Conservation (phyloP, 2,888 invertebrate genomes). For the Ischnura elegans region DNA sequence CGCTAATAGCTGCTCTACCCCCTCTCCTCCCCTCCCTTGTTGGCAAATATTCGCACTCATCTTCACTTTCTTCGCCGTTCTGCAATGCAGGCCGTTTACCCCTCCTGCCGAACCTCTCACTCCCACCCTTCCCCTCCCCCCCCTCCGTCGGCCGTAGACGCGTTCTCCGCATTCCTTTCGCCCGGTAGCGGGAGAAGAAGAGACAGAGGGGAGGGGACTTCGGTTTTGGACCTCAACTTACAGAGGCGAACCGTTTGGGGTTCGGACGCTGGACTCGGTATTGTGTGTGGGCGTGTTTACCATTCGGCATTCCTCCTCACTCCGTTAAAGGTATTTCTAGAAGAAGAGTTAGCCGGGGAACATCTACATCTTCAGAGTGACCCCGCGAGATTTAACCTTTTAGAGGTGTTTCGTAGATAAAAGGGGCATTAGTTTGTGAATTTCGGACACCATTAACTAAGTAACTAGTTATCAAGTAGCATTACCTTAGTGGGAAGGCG, state of each 20-base stretch:
- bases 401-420: no score
- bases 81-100: conserved; percentile 42
- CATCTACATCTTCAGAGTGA: no score
- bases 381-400: no score
- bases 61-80: conserved; percentile 43
- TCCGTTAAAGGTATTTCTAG: no score
- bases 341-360: no score
- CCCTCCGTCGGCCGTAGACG: background rate
- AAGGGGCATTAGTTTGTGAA: no score
- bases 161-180: conserved; percentile 62
- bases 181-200: background rate
- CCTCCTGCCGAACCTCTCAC: background rate
- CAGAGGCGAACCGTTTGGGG: background rate
- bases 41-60: conserved; percentile 37
- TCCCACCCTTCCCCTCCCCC: background rate
- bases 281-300: no score
- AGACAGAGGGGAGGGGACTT: background rate
- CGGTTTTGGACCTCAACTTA: background rate
- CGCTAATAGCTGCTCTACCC: background rate
- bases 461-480: no score
- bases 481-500: no score
- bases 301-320: no score
- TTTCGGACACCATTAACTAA: no score
- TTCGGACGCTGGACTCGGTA: background rate
- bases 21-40: background rate